A percentile compares a stretch with the other conserved stretches of the same genome.
Evolutionary conservation across 2,888 invertebrate genomes (phyloP).

Genomic region (Abscondita cerata): DNA sequence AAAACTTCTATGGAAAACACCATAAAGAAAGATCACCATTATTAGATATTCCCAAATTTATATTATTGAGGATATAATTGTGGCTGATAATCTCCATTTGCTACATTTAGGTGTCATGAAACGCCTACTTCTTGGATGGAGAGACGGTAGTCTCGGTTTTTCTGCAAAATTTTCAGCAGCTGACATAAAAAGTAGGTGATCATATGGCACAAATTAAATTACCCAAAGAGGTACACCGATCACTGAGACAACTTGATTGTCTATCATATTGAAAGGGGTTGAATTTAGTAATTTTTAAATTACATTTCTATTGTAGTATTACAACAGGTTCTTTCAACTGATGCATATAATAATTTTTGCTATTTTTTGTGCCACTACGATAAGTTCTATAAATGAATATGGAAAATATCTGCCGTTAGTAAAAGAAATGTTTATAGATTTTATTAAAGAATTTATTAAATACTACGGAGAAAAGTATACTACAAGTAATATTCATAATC

Average conservation of each 20-base stretch:
- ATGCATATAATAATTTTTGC: background rate
- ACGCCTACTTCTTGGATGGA: background rate
- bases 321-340: background rate
- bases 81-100: background rate
- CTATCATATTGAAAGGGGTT: background rate
- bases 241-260: background rate
- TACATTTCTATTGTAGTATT: background rate
- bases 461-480: background rate
- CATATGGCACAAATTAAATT: background rate
- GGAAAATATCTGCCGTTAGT: background rate
- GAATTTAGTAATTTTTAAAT: background rate
- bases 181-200: background rate
- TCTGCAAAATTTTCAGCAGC: background rate
- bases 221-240: background rate
- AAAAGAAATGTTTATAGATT: background rate
- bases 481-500: background rate
- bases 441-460: background rate
- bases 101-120: background rate
- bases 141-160: background rate
- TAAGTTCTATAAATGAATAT: background rate
- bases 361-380: background rate
- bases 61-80: background rate
- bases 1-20: no score
- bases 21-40: background rate
- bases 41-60: background rate